phyloP scores from a whole-genome alignment of 2,113 vertebrate genomes.

The Trematocara marginatum region DNA sequence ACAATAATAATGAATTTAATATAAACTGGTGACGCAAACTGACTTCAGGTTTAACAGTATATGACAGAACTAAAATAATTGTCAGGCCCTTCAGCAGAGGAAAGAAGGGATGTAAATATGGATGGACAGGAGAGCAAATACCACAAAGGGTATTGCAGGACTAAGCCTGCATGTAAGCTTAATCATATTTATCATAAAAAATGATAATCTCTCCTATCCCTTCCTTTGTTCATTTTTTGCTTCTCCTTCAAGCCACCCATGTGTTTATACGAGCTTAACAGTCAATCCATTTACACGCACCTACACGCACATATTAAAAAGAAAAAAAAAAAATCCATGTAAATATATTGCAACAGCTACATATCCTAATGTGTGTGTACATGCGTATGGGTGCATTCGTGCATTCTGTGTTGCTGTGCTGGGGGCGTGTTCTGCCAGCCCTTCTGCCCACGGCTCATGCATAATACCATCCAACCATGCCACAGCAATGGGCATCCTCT shows the following conservation, averaged over 20 bases:
- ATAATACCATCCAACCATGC: constrained; percentile 61
- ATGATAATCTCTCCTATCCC: constrained; percentile 35
- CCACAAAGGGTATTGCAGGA: background rate
- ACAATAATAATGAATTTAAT: background rate
- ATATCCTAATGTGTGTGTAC: constrained; percentile 20
- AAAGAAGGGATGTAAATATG: constrained; percentile 20
- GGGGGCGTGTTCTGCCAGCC: constrained; percentile 54
- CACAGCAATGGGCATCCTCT: constrained; percentile 31
- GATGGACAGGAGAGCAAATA: constrained; percentile 6
- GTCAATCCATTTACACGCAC: constrained; percentile 17
- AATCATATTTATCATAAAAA: constrained; percentile 12
- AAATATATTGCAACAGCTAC: constrained; percentile 47
- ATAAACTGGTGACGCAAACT: background rate
- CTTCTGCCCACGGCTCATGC: constrained; percentile 52
- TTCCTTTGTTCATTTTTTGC: constrained; percentile 20
- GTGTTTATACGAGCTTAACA: constrained; percentile 10
- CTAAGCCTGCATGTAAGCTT: constrained; percentile 35
- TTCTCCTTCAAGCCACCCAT: constrained; percentile 27
- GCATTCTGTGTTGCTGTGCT: constrained; percentile 46
- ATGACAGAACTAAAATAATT: constrained; percentile 63
- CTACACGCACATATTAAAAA: background rate
- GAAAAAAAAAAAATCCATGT: background rate
- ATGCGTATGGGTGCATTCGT: constrained; percentile 28
- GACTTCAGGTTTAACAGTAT: background rate
- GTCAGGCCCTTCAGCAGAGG: background rate